A percentile compares a stretch with the other conserved stretches of the same genome.
Evolutionary conservation across 2,797 vertebrate species (phyloP).

Genomic region (Silurus aristotelis): DNA sequence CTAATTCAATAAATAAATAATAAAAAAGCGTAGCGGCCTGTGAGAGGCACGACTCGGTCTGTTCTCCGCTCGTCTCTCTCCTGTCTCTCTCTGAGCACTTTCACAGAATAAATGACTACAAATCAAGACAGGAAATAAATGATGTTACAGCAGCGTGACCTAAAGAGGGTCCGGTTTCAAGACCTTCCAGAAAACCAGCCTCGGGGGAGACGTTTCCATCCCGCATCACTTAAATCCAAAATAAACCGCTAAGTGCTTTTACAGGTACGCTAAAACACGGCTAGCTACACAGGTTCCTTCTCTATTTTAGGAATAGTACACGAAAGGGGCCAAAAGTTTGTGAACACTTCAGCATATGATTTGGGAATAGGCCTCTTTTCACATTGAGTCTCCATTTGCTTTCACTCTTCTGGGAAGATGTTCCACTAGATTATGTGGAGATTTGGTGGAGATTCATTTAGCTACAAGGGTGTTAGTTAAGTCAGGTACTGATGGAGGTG

Average conservation of each 20-base stretch:
- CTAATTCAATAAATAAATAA: slow-evolving; percentile 51
- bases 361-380: too few relatives aligned
- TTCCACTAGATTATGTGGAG: too few relatives aligned
- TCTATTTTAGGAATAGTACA: not conserved
- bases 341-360: too few relatives aligned
- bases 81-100: not conserved
- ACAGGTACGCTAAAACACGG: not conserved
- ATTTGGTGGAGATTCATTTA: too few relatives aligned
- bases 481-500: too few relatives aligned
- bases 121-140: not conserved
- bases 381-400: too few relatives aligned
- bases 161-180: not conserved
- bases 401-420: too few relatives aligned
- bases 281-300: not conserved
- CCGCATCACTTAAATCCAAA: not conserved
- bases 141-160: not conserved
- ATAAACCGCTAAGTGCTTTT: not conserved
- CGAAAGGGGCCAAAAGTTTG: too few relatives aligned
- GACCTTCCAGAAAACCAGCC: not conserved
- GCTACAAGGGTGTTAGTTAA: too few relatives aligned
- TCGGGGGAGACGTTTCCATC: not conserved
- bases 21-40: slow-evolving; percentile 49
- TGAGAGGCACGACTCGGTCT: slow-evolving; percentile 37
- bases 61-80: not conserved
- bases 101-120: not conserved